Percentiles rank a stretch among this genome's conserved stretches.
Conservation (phyloP, 1,140 invertebrate species). For the Drosophila murphyi region DNA sequence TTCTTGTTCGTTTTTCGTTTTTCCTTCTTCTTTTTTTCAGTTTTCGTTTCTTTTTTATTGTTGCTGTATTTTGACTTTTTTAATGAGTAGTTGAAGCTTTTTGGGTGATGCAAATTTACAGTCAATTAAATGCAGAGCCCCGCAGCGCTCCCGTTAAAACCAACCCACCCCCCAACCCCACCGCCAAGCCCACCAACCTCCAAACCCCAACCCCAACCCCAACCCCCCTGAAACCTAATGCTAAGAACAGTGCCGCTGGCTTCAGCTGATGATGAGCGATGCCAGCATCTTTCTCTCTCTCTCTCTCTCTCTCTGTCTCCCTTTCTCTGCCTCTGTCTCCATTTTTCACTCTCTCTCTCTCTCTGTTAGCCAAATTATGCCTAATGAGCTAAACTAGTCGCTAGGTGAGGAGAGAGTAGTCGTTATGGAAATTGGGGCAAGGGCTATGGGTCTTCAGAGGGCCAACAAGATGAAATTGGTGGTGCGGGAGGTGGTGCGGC, state of each 20-base stretch:
- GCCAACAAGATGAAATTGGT: background rate
- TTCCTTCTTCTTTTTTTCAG: background rate
- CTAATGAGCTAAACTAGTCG: constrained; percentile 70
- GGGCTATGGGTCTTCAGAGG: background rate
- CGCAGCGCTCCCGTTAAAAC: background rate
- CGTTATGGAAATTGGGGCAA: background rate
- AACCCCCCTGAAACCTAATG: background rate
- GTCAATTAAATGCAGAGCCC: constrained; percentile 70
- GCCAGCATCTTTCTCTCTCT: constrained; percentile 13
- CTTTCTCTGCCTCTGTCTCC: background rate
- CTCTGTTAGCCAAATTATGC: constrained; percentile 56
- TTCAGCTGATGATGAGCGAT: constrained; percentile 36
- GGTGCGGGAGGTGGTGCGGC: background rate
- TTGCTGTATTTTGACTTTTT: constrained; percentile 35
- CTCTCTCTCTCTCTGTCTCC: constrained; percentile 2
- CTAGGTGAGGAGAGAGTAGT: background rate
- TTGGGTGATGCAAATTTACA: constrained; percentile 75
- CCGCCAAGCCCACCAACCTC: background rate
- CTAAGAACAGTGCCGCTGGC: constrained; percentile 7
- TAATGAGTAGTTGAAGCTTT: constrained; percentile 73
- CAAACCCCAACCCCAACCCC: background rate
- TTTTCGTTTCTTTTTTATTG: constrained; percentile 19
- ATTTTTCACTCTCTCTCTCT: constrained; percentile 12
- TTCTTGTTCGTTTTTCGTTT: background rate
- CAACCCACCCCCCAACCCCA: background rate